Evolutionary conservation across 2,888 invertebrate species (phyloP), one percentile per base, ranked within the genome.

Genomic region (Oligia latruncula): DNA sequence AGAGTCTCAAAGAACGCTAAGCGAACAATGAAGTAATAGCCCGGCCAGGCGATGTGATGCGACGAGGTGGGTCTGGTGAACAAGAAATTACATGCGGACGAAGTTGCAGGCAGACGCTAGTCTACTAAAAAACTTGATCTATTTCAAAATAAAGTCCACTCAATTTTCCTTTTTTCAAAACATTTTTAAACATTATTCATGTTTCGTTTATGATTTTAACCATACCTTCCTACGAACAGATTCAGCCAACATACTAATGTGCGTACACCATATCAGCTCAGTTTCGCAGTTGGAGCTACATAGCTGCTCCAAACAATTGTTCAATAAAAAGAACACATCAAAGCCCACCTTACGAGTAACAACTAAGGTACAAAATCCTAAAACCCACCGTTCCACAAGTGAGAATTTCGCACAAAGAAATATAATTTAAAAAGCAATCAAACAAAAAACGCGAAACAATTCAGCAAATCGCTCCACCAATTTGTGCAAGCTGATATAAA

Each of bases 401-500:
- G 29, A 46, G 17, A 86, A 75, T 46, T 60, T 71, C n/a, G 5
- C n/a, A 55, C 60, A 35, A 60, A 74, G 62, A 75, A 49, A 46
- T 35, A 76, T 43, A 8, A 77, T 62, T 55, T 11, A 71, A 67
- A 80, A 73, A 72, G 43, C 46, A 40, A 77, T 73, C 58, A 71
- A 68, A 81, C 60, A 80, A 78, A 85, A 80, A 89, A 65, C 70
- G 74, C 74, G 71, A 87, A 86, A 83, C 85, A 84, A 83, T 86
- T 78, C 73, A 60, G 68, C 55, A 86, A 87, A 90, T 86, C 81
- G 82, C 71, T 82, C 67, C 60, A 71, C 74, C 87, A 89, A 87
- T 88, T 87, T 84, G 83, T 83, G 84, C 81, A 85, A 84, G 83
- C 77, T 82, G 88, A 87, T 86, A 90, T 85, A 89, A 91, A 87